These are phyloP conservation scores for Penaeus indicus DNA, from an alignment of 1,140 invertebrate species.

Conservation along the genomic window DNA sequence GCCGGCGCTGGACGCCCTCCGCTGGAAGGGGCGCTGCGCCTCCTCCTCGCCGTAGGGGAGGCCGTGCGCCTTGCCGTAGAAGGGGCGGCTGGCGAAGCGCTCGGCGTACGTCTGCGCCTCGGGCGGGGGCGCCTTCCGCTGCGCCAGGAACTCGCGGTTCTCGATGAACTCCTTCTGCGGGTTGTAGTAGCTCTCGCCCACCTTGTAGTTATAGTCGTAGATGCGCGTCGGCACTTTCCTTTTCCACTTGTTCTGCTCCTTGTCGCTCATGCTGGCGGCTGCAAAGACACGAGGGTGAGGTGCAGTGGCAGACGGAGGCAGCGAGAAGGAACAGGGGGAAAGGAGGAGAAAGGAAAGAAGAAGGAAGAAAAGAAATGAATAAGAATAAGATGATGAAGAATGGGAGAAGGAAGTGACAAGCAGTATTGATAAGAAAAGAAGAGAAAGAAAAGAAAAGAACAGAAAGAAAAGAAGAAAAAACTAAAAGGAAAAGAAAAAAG, in stretches of 20 bases:
- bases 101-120: conserved; percentile 62
- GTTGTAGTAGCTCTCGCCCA: conserved; percentile 63
- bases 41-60: conserved; percentile 57
- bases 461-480: no score
- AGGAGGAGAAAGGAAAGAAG: no score
- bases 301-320: not conserved
- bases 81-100: conserved; percentile 59
- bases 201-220: conserved; percentile 65
- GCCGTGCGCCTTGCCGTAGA: conserved; percentile 60
- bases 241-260: conserved; percentile 46
- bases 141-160: conserved; percentile 81
- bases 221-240: conserved; percentile 55
- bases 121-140: conserved; percentile 73
- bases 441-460: no score
- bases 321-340: no score
- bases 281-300: conserved; percentile 38
- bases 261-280: conserved; percentile 55
- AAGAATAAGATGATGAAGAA: no score
- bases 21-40: conserved; percentile 40
- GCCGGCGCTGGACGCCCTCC: conserved; percentile 39
- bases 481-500: no score
- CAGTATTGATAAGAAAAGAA: no score
- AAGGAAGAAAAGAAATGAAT: no score
- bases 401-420: no score
- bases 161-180: conserved; percentile 61